phyloP scores from a whole-genome alignment of 2,888 invertebrate genomes.

The Aspidapion aeneum region DNA sequence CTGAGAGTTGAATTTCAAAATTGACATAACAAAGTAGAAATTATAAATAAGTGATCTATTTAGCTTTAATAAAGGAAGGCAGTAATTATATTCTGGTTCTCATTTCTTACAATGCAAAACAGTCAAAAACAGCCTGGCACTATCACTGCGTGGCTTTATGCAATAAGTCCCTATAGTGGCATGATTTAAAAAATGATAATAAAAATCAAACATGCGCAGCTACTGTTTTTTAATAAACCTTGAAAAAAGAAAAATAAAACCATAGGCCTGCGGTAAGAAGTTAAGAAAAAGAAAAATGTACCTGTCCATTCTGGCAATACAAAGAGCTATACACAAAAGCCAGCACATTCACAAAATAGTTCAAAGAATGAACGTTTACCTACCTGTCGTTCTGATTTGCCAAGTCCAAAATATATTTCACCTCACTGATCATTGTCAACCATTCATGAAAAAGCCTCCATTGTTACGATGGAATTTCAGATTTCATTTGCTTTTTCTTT shows the following conservation, averaged over 20 bases:
- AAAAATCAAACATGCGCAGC: neutral
- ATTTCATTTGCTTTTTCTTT: conserved; percentile 13
- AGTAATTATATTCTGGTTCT: too few species aligned
- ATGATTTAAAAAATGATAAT: too few species aligned
- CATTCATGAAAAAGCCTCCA: conserved; percentile 33
- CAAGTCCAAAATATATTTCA: conserved; percentile 46
- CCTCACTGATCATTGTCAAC: conserved; percentile 45
- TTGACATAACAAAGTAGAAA: too few species aligned
- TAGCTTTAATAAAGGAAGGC: neutral
- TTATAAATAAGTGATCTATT: too few species aligned
- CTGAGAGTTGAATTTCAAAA: too few species aligned
- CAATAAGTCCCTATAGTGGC: too few species aligned
- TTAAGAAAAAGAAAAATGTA: conserved; percentile 40
- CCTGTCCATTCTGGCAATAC: conserved; percentile 41
- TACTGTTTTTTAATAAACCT: neutral
- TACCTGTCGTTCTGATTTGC: conserved; percentile 47
- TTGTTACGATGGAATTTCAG: conserved; percentile 31
- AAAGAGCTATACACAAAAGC: conserved; percentile 37
- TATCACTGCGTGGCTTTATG: too few species aligned
- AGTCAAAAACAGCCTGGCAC: too few species aligned
- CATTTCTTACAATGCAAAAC: too few species aligned
- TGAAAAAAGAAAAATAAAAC: conserved; percentile 16
- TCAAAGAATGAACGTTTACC: conserved; percentile 41
- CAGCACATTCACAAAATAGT: conserved; percentile 33
- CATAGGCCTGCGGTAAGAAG: conserved; percentile 36